phyloP scores from a whole-genome alignment of 2,888 invertebrate genomes.

The Nephrotoma flavescens region DNA sequence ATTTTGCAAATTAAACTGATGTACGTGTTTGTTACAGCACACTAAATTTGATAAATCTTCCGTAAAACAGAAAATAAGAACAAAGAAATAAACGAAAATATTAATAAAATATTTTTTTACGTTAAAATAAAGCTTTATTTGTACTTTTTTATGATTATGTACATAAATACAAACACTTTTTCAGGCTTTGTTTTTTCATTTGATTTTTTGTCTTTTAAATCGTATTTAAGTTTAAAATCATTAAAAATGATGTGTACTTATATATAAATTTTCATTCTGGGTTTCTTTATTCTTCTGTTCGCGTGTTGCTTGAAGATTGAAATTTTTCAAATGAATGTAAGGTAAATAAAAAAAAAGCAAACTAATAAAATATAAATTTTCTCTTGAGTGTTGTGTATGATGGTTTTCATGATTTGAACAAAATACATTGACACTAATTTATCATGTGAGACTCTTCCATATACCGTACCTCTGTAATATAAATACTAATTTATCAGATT shows the following conservation, averaged over 20 bases:
- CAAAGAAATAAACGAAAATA: not conserved
- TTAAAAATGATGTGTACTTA: not conserved
- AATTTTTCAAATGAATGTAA: not conserved
- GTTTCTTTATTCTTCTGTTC: not conserved
- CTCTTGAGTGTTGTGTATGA: not conserved
- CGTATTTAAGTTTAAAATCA: not conserved
- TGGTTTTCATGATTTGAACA: not conserved
- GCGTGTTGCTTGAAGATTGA: not conserved
- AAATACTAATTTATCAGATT: not conserved
- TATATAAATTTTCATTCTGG: not conserved
- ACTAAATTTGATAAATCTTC: not conserved
- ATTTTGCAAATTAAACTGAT: too few species aligned
- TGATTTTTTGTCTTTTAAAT: not conserved
- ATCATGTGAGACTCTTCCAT: not conserved
- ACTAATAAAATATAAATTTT: not conserved
- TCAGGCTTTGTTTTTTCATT: not conserved
- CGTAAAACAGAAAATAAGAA: not conserved
- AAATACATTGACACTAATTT: not conserved
- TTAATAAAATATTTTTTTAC: not conserved
- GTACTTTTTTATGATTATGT: not conserved
- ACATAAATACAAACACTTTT: not conserved
- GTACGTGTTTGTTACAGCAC: too few species aligned
- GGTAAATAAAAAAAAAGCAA: not conserved
- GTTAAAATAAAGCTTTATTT: not conserved
- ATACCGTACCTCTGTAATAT: not conserved